A percentile compares a stretch with the other conserved stretches of the same genome.
Evolutionary conservation across 2,797 vertebrate genomes (phyloP).

Genomic region (Naso thynnoides): DNA sequence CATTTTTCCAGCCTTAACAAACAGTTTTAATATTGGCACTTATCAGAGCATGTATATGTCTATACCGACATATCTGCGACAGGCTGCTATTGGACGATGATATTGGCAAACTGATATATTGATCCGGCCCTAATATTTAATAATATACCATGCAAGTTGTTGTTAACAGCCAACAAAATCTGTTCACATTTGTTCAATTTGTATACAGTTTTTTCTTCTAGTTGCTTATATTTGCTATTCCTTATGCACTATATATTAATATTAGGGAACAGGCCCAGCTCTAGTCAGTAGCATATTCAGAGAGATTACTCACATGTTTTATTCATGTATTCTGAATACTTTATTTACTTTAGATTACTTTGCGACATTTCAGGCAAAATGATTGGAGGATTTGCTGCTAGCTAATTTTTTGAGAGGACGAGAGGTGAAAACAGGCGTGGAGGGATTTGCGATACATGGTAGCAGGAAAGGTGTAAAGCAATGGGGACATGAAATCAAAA

Average conservation of each 20-base stretch:
- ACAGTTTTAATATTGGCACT: too few relatives aligned
- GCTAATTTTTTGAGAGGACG: conserved; percentile 37
- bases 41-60: too few relatives aligned
- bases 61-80: too few relatives aligned
- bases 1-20: too few relatives aligned
- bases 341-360: conserved; percentile 44
- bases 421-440: conserved; percentile 33
- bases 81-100: too few relatives aligned
- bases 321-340: conserved; percentile 29
- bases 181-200: background rate
- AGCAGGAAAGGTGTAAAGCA: conserved; percentile 32
- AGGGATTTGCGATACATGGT: conserved; percentile 18
- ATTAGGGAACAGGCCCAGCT: background rate
- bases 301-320: conserved; percentile 7
- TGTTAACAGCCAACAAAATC: background rate
- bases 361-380: conserved; percentile 31
- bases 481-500: conserved; percentile 70
- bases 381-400: conserved; percentile 42
- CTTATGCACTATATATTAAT: background rate
- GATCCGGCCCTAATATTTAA: too few relatives aligned
- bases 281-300: background rate
- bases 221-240: background rate
- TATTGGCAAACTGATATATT: too few relatives aligned
- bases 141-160: background rate
- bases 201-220: background rate